Percentiles rank a stretch among this genome's conserved stretches.
These are phyloP conservation scores for Bombus pascuorum DNA, from an alignment of 1,140 invertebrate species.

Conservation along the genomic window DNA sequence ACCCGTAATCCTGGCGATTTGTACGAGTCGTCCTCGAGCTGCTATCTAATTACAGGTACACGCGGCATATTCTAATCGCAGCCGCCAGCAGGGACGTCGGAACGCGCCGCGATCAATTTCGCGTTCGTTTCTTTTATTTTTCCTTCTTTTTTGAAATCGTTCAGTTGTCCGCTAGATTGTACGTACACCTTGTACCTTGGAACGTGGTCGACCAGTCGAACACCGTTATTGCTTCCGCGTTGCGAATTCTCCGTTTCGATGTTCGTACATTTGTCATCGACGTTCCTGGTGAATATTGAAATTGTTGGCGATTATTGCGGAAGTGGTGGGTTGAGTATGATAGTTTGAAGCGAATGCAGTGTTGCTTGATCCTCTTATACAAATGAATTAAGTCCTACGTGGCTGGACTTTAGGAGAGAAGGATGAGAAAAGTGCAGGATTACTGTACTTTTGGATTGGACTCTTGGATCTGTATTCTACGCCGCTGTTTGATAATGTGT, in stretches of 20 bases:
- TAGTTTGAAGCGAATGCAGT: neutral
- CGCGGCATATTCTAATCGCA: constrained; percentile 34
- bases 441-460: too few relatives aligned
- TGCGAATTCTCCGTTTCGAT: neutral
- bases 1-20: constrained; percentile 42
- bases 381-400: neutral
- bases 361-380: neutral
- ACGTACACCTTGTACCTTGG: neutral
- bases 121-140: neutral
- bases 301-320: neutral
- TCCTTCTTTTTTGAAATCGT: neutral
- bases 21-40: constrained; percentile 42
- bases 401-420: neutral
- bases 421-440: too few relatives aligned
- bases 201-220: neutral
- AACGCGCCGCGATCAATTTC: constrained; percentile 30
- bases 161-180: neutral
- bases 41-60: constrained; percentile 45
- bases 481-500: too few relatives aligned
- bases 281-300: neutral
- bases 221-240: neutral
- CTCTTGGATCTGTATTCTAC: too few relatives aligned
- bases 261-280: neutral
- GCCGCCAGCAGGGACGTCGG: constrained; percentile 4
- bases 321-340: neutral